Evolutionary conservation across 2,797 vertebrate species (phyloP), one percentile per base, ranked within the genome.

Genomic region (Enteromius argenteus): DNA sequence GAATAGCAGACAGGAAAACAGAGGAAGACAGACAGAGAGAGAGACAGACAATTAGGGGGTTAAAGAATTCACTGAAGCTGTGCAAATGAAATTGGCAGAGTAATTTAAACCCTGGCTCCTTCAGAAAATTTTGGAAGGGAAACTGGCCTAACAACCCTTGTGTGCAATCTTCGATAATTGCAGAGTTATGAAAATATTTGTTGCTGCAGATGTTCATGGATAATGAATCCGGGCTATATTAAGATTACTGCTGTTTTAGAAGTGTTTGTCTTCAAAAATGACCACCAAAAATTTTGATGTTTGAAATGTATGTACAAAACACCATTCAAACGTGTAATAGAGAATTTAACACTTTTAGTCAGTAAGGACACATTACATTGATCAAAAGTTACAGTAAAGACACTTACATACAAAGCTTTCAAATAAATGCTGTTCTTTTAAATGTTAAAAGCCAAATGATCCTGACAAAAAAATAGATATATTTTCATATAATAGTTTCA

Each of bases 1-100:
- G 67, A 82, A 58, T 74, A 17, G 21, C 56, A 62, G 56, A 51
- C 27, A 64, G 58, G 69, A 35, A 74, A 44, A 58, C 8, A 46
- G 39, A 62, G 56, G 51, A n/a, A 53, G 72, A 74, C 51, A 74
- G 46, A 74, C 72, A 60, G 53, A 81, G 27, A 72, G 53, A 72
- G 44, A 51, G 30, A 68, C 4, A 68, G 56, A 76, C 53, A 76
- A 58, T 76, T 39, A 42, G 14, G 11, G 67, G 32, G 53, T 49
- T 37, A 19, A 42, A 32, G 37, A 17, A 60, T 44, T 42, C 14
- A 11, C 17, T 15, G 32, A 27, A 64, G 27, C 14, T 13, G 46
- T 14, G 35, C 13, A 42, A 42, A 69, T 80, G 35, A 71, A 58
- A 80, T 39, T 39, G 68, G 58, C 51, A n/a, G 79, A 42, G 46